phyloP scores from a whole-genome alignment of 2,113 vertebrate species.

The Zootoca vivipara region DNA sequence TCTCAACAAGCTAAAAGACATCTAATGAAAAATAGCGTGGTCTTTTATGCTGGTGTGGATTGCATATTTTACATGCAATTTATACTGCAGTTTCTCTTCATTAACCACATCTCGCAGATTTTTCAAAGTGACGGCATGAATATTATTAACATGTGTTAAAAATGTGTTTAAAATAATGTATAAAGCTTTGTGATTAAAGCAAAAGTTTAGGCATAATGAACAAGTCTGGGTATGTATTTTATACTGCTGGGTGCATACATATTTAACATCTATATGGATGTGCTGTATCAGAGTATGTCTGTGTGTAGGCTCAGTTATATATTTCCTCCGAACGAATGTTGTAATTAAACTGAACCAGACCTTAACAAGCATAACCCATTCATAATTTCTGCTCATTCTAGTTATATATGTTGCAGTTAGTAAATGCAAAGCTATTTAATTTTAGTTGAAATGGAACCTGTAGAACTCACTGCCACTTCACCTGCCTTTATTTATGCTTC shows the following conservation, averaged over 20 bases:
- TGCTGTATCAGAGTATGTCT: constrained; percentile 20
- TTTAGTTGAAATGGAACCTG: constrained; percentile 40
- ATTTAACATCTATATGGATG: constrained; percentile 55
- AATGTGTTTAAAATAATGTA: constrained; percentile 74
- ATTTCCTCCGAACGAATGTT: constrained; percentile 60
- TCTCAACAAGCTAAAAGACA: constrained; percentile 74
- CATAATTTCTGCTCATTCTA: constrained; percentile 62
- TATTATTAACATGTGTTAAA: constrained; percentile 81
- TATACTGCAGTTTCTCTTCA: constrained; percentile 80
- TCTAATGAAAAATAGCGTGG: constrained; percentile 72
- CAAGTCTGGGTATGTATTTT: constrained; percentile 57
- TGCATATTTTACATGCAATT: constrained; percentile 78
- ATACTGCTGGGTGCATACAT: not conserved
- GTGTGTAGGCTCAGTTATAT: constrained; percentile 38
- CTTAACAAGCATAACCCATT: constrained; percentile 72
- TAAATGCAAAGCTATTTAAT: constrained; percentile 68
- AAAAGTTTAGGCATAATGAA: constrained; percentile 68
- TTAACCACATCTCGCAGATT: constrained; percentile 77
- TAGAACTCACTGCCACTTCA: constrained; percentile 43
- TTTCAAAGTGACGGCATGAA: constrained; percentile 72
- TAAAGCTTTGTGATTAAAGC: constrained; percentile 68
- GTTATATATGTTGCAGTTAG: constrained; percentile 61
- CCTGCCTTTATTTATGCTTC: constrained; percentile 23
- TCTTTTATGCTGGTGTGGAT: constrained; percentile 68
- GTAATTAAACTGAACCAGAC: constrained; percentile 79